phyloP scores from a whole-genome alignment of 2,113 vertebrate species.

The Peromyscus polionotus region DNA sequence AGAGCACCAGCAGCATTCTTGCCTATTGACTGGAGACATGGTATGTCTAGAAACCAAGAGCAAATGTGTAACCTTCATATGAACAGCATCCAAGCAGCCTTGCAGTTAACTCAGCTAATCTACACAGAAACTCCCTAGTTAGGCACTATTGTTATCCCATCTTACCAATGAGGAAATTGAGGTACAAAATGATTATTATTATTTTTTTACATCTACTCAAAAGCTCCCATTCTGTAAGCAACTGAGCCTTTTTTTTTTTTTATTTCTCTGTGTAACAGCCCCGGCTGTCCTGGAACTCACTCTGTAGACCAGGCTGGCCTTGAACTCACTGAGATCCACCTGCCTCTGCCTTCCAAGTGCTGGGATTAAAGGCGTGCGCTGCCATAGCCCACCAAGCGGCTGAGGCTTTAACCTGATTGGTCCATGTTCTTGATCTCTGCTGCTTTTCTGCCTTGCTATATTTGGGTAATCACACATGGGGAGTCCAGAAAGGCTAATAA shows the following conservation, averaged over 20 bases:
- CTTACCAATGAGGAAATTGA: constrained; percentile 2
- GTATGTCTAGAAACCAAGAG: neutral
- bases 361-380: too few species aligned
- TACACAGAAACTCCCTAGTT: neutral
- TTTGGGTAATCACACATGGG: too few species aligned
- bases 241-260: too few species aligned
- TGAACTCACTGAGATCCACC: too few species aligned
- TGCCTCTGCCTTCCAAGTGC: too few species aligned
- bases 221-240: neutral
- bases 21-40: neutral
- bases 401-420: neutral
- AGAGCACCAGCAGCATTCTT: neutral
- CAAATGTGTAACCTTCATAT: neutral
- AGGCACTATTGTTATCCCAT: neutral
- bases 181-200: neutral
- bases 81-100: neutral
- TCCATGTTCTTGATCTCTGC: neutral
- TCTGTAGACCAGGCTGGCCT: too few species aligned
- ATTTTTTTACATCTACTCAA: neutral
- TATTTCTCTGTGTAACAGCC: too few species aligned
- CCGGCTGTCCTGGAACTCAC: too few species aligned
- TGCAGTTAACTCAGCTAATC: neutral
- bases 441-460: neutral
- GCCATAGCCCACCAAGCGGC: neutral
- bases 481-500: neutral